Conservation (phyloP, 2,113 vertebrate genomes). For the Rallus limicola region DNA sequence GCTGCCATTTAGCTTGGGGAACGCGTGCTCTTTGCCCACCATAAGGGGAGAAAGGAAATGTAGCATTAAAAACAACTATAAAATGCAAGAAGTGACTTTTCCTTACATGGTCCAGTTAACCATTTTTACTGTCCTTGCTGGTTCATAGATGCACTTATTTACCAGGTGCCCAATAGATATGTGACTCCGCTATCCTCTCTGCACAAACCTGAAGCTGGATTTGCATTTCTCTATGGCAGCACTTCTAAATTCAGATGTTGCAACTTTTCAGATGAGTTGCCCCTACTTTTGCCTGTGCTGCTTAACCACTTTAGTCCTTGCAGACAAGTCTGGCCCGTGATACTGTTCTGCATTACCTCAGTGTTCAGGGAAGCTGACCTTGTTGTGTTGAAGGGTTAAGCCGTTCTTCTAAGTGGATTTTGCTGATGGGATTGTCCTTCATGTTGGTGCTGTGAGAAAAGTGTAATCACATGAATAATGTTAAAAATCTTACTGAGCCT, state of each 20-base stretch:
- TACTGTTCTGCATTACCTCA: not conserved
- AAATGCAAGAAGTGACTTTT: not conserved
- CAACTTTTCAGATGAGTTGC: not conserved
- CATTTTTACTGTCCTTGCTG: not conserved
- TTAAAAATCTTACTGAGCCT: not conserved
- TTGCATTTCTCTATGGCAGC: not conserved
- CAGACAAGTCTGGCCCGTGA: accelerated
- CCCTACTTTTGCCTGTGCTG: not conserved
- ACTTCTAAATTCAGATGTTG: not conserved
- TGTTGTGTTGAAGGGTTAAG: not conserved
- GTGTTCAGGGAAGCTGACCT: not conserved
- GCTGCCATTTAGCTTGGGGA: not conserved
- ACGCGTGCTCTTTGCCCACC: not conserved
- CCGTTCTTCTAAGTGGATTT: not conserved
- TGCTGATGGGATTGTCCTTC: conserved; percentile 9
- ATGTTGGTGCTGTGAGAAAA: not conserved
- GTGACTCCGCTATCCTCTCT: not conserved
- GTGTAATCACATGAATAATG: not conserved
- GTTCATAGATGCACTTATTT: not conserved
- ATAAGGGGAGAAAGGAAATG: not conserved
- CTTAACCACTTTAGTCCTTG: not conserved
- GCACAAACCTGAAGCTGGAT: not conserved
- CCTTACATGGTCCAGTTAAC: not conserved
- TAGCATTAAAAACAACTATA: not conserved
- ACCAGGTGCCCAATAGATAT: not conserved